Evolutionary conservation across 2,888 invertebrate species (phyloP), one percentile per base, ranked within the genome.

Genomic region (Mesorhabditis spiculigera): DNA sequence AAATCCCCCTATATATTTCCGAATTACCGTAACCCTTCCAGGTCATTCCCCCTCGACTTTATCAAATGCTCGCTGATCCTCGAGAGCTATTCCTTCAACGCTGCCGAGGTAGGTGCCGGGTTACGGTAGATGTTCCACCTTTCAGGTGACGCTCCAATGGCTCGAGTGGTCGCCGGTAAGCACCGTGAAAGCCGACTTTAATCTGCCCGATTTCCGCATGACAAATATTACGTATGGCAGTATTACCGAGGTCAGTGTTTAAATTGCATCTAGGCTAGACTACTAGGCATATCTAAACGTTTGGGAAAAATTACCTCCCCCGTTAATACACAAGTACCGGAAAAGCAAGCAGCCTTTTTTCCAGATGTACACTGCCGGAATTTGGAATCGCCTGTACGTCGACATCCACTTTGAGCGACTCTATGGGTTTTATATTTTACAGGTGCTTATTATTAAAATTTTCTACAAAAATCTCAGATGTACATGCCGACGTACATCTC

Each of bases 401-500:
- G 73, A 75, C 42, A 82, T 85, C 16, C 75, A 78, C 65, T 85
- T 85, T 67, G 82, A 85, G 58, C 70, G 85, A 45, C 79, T 85
- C 45, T 85, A 83, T 65, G 84, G 83, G 4, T 85, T 86, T 72
- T 85, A 85, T 72, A 81, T 85, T 41, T 75, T 83, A 10, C 83
- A 82, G 70, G 81, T 81, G 10, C n/a, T 66, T 43, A 10, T n/a
- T 67, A 28, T 45, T 45, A 45, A 16, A 67, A 10, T 45, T 44
- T 5, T 45, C 13, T 43, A 67, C 16, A 28, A 16, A 4, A 43
- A 58, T 69, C 80, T 58, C 73, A 84, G 77, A 85, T 85, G 81
- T 85, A 85, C 69, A 73, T 85, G 28, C 85, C 85, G 8, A 85
- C 85, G 5, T 85, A 85, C 71, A 80, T 85, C 61, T 81, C 81